Evolutionary conservation across 2,113 vertebrate species (phyloP), one percentile per base, ranked within the genome.

Genomic region (Hemiscyllium ocellatum): DNA sequence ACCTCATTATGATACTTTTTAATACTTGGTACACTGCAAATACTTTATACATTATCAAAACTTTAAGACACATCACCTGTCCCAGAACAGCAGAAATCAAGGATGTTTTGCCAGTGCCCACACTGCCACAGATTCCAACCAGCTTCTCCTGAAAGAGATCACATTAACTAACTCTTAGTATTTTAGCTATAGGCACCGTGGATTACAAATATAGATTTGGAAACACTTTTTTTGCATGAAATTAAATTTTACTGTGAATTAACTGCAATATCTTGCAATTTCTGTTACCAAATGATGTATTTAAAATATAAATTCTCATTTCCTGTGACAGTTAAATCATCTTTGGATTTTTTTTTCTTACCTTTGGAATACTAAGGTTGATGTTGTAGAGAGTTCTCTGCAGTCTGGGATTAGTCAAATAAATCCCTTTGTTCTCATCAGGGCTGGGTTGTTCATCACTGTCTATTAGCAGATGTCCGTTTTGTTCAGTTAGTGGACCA

Each of bases 101-200:
- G 1, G 99, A 99, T 6, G 98, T 99, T 97, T 99, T 99, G 96
- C 99, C 99, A 6, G 98, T 98, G 96, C 99, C 99, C 91, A 99
- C 98, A 95, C 98, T 98, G 96, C 99, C 99, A 96, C 99, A 99
- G 96, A 99, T 98, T 95, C 99, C 99, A 91, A 99, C 97, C 96
- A 99, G 98, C 96, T 98, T 98, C 68, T 98, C 98, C 98, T 99
- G 96, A 33, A 33, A 56, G 70, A 68, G 68, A 29, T 90, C n/a
- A 96, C 19, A 95, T n/a, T n/a, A 24, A 95, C 52, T 12, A 96
- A 29, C 37, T 68, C 22, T 29, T 70, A 95, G 33, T 37, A 70
- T 13, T 52, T 56, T 7, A 50, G 15, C 29, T 22, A 80, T 52
- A 96, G 20, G 68, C 13, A 56, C 52, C 72, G 65, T 96, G 93